phyloP scores from a whole-genome alignment of 2,888 invertebrate genomes.

The Laspeyria flexula region DNA sequence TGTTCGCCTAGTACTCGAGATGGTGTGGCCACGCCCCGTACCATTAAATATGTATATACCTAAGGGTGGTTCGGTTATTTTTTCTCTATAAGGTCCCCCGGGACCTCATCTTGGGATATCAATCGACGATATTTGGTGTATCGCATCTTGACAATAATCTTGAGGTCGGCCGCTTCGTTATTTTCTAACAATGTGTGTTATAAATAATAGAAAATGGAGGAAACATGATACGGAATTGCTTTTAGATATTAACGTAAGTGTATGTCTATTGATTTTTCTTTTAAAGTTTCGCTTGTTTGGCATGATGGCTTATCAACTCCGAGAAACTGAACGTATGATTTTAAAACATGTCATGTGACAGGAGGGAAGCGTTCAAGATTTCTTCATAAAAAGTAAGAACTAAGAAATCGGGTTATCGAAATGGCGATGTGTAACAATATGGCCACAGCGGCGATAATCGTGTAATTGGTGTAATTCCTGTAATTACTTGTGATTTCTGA shows the following conservation, averaged over 20 bases:
- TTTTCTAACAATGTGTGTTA: conserved; percentile 36
- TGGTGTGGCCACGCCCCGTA: conserved; percentile 74
- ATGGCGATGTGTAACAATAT: conserved; percentile 12
- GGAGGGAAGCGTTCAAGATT: too few species aligned
- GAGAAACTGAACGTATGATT: too few species aligned
- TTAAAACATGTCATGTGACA: too few species aligned
- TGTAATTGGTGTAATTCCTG: conserved; percentile 48
- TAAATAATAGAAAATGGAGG: conserved; percentile 40
- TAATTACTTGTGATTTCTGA: conserved; percentile 52
- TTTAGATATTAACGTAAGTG: conserved; percentile 8
- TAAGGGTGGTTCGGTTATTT: conserved; percentile 48
- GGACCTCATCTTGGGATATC: conserved; percentile 72
- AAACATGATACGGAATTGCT: conserved; percentile 6
- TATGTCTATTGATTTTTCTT: neutral
- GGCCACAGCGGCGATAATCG: conserved; percentile 34
- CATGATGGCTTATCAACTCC: too few species aligned
- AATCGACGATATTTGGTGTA: conserved; percentile 72
- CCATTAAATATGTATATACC: conserved; percentile 78
- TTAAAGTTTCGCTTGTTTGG: neutral
- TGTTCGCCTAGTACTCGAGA: conserved; percentile 70
- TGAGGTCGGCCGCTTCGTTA: conserved; percentile 45
- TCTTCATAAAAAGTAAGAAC: neutral
- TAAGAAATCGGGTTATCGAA: conserved; percentile 10
- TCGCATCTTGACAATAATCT: conserved; percentile 73
- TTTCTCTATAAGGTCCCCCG: conserved; percentile 57